Base-by-base conservation (phyloP, 2,113 vertebrate genomes). In the Hepsetus odoe region DNA sequence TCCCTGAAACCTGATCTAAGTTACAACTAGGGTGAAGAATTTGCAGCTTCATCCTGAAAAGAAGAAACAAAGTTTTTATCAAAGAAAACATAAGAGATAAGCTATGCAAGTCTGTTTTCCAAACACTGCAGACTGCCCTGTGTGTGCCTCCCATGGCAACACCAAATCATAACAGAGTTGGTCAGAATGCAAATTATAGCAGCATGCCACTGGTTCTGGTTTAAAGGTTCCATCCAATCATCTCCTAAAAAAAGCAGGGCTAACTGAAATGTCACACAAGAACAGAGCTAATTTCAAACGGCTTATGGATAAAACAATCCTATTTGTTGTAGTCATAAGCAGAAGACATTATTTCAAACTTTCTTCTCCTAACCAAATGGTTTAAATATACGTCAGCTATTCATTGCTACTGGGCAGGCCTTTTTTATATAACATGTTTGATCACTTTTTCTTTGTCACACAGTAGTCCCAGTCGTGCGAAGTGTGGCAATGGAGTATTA, bases 81-180 rank as follows among this genome's bases (percentile, higher is more conserved):
- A 51, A 42, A 24, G 81, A 4, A 26, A 33, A 62, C 16, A 62
- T 6, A n/a, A 59, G n/a, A 40, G 1, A 12, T 30, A 26, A 77
- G 70, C 46, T 74, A 56, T 8, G 61, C 20, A 56, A 35, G 28
- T 8, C 26, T 40, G 66, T 74, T 82, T 79, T 59, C 64, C 77
- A n/a, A 56, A 79, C 33, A 81, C 49, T 38, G 26, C 22, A 53
- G 30, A 49, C 56, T 24, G 51, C 26, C n/a, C 30, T 30, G 20
- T 35, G 32, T 66, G 46, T 6, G 7, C 53, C 12, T 69, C 32
- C 55, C 64, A 51, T 44, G 42, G 30, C 72, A 80, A 75, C 56
- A 3, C 33, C 64, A 20, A 0, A 1, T 13, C 10, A 55, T 40
- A 35, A 55, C n/a, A 9, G 26, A 24, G 20, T 59, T 40, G 51